Percentiles rank a stretch among this genome's conserved stretches.
phyloP scores from a whole-genome alignment of 2,888 invertebrate genomes.

The Muschampia plurimacula region DNA sequence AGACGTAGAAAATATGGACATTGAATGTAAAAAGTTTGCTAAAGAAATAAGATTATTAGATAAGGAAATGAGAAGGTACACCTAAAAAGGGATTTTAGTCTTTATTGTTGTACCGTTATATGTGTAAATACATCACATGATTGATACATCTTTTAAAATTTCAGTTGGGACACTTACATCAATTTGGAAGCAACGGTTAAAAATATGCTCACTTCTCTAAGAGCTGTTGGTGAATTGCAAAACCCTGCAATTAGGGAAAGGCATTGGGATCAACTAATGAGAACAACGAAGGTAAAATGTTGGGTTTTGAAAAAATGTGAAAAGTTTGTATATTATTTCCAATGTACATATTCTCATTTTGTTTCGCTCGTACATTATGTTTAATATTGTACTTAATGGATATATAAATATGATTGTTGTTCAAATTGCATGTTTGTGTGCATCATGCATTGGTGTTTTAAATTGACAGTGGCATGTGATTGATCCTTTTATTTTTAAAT shows the following conservation, averaged over 20 bases:
- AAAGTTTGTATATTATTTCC: conserved; percentile 37
- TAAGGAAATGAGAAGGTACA: conserved; percentile 94
- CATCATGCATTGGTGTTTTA: conserved; percentile 25
- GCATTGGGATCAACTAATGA: conserved; percentile 99
- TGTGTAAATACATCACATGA: neutral
- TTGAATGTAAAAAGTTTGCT: conserved; percentile 98
- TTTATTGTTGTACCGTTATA: neutral
- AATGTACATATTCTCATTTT: conserved; percentile 47
- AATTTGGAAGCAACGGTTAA: conserved; percentile 96
- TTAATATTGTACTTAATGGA: conserved; percentile 46
- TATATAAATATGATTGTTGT: conserved; percentile 51
- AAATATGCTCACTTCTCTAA: conserved; percentile 97
- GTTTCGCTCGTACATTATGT: conserved; percentile 25
- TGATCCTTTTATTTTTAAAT: conserved; percentile 18
- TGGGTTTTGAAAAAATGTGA: neutral
- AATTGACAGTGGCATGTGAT: conserved; percentile 23
- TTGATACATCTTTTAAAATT: conserved; percentile 1
- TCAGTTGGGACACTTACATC: conserved; percentile 94
- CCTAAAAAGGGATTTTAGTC: neutral
- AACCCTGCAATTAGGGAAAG: conserved; percentile 98
- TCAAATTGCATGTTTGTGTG: conserved; percentile 48
- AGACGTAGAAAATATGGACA: conserved; percentile 99
- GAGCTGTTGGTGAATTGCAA: conserved; percentile 97
- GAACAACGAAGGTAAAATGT: conserved; percentile 93
- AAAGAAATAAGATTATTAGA: conserved; percentile 96